Evolutionary conservation across 1,140 invertebrate genomes (phyloP).

Genomic region (Drosophila carrolli): DNA sequence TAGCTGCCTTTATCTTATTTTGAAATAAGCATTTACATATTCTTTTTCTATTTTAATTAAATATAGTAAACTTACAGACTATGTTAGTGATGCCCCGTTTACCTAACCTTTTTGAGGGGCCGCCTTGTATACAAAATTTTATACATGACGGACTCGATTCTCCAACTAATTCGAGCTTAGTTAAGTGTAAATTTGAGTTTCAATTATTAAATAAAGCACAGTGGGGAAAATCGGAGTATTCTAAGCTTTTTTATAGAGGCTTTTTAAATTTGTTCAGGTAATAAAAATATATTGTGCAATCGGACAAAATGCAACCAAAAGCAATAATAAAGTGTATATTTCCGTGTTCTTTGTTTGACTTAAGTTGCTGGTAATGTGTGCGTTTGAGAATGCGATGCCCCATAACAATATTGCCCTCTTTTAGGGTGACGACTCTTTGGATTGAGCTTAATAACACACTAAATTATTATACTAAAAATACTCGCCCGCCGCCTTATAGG

Average conservation of each 20-base stretch:
- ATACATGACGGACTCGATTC: constrained; percentile 4
- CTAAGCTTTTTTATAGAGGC: background rate
- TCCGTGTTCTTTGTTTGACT: background rate
- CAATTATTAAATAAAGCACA: background rate
- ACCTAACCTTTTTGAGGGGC: background rate
- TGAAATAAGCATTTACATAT: constrained; percentile 13
- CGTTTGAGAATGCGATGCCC: background rate
- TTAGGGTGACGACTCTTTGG: constrained; percentile 23
- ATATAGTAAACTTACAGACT: constrained; percentile 12
- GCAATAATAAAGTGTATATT: background rate
- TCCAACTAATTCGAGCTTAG: constrained; percentile 4
- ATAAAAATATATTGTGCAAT: constrained; percentile 4
- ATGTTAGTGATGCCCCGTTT: background rate
- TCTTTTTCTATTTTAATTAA: background rate
- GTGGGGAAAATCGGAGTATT: background rate
- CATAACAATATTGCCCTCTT: background rate
- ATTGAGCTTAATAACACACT: constrained; percentile 5
- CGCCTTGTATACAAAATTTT: constrained; percentile 10
- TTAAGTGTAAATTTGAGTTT: background rate
- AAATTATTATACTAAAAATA: constrained; percentile 76
- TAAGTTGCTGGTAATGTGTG: background rate
- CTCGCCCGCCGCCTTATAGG: constrained; percentile 85
- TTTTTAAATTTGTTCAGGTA: constrained; percentile 3
- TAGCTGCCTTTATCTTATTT: background rate
- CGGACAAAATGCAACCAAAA: background rate